Conservation (phyloP, 2,888 invertebrate species). For the Stramonita haemastoma region DNA sequence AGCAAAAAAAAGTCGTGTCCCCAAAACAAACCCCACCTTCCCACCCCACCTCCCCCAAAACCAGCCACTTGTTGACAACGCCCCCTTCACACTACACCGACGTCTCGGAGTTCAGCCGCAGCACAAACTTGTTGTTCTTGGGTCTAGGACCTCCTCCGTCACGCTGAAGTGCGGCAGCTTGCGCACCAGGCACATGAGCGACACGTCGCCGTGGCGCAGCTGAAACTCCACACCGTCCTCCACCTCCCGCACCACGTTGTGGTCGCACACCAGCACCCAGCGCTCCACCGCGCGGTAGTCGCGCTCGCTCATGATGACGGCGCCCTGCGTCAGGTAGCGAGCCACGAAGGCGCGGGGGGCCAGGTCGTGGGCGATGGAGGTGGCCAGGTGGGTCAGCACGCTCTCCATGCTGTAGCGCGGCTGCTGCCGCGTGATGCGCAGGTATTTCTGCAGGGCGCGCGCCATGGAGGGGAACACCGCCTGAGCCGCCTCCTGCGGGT, state of each 20-base stretch:
- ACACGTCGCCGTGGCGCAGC: conserved; percentile 85
- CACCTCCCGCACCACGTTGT: conserved; percentile 90
- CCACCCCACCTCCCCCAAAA: no score
- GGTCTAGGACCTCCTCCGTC: conserved; percentile 96
- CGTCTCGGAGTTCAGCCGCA: conserved; percentile 96
- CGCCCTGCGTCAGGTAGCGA: conserved; percentile 91
- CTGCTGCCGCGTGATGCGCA: conserved; percentile 96
- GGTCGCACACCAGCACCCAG: conserved; percentile 97
- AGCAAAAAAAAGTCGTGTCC: no score
- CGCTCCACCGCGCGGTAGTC: conserved; percentile 84
- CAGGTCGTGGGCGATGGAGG: conserved; percentile 94
- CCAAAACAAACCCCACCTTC: no score
- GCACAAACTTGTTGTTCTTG: conserved; percentile 95
- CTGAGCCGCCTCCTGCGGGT: conserved; percentile 96
- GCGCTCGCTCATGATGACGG: conserved; percentile 78
- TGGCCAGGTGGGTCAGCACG: conserved; percentile 92
- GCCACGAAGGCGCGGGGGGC: conserved; percentile 98
- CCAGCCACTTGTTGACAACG: no score
- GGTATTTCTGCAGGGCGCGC: conserved; percentile 95
- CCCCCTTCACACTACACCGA: conserved; percentile 82
- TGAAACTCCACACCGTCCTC: conserved; percentile 92
- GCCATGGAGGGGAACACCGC: conserved; percentile 98
- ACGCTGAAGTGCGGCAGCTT: conserved; percentile 95
- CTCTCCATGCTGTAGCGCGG: conserved; percentile 96
- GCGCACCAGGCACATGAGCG: conserved; percentile 90